Base-by-base conservation (phyloP, 37 sponge, comb jelly and placozoan species). In the Cladorhizidae sp. region DNA sequence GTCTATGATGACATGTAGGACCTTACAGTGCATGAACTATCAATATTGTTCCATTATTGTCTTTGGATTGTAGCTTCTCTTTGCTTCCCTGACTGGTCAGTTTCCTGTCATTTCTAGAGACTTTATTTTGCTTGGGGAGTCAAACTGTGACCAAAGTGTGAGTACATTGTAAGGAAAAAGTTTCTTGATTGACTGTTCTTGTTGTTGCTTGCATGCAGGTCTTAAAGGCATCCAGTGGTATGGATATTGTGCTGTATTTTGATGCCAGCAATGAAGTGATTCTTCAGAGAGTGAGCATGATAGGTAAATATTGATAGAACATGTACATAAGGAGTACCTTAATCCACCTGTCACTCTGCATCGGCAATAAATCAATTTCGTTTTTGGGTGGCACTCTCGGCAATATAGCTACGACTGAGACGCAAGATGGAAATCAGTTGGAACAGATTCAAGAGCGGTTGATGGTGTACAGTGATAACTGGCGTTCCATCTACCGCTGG, bases 401-500 rank as follows among this genome's bases (percentile, higher is more conserved):
- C 49, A 45, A 72, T 41, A 6, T 23, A 74, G 74, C 6, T 74
- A n/a, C 9, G 23, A 36, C 42, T 2, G 14, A 12, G 33, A 57
- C 57, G 2, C 57, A 55, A 37, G 37, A 18, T 26, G 54, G 74
- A 35, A 74, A 74, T 31, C 52, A 55, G 37, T 31, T 74, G 55
- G 74, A 63, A 35, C 64, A 63, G 63, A 45, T 45, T 40, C 51
- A 73, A 33, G n/a, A 74, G 73, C 79, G 87, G 75, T 65, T 96
- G 78, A 79, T 86, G 3, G 57, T 77, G 2, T 91, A 83, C 74
- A 81, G 85, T 22, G 92, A 85, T 51, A 55, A 68, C 56, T 89
- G 90, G 92, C 87, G 85, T 25, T 23, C 36, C 0, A 51, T 96
- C 68, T 76, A 84, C 70, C 72, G 83, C n/a, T 93, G 94, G 90